Evolutionary conservation across 30 jellyfish, hydroid and myxozoan species (phyloP).

Genomic region (Pelagia noctiluca): DNA sequence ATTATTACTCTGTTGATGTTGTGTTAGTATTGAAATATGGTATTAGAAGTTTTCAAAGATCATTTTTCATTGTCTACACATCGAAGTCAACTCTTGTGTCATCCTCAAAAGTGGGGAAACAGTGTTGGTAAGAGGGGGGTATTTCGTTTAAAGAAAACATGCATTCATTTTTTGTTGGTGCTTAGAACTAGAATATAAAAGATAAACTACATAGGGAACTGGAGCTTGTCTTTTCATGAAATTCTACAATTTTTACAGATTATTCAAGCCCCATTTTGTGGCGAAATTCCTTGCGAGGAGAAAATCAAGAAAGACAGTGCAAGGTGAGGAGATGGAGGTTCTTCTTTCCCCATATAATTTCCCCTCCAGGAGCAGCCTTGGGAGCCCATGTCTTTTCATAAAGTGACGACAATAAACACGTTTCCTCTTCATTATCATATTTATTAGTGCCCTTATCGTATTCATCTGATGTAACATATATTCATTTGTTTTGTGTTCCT

Average conservation of each 20-base stretch:
- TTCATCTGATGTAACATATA: background rate
- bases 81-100: background rate
- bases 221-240: background rate
- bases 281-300: slow-evolving; percentile 90
- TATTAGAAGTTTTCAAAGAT: background rate
- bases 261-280: slow-evolving; percentile 98
- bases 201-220: background rate
- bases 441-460: background rate
- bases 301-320: slow-evolving; percentile 95
- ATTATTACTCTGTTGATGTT: no score
- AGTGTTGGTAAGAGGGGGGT: background rate
- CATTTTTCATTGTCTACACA: background rate
- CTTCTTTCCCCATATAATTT: background rate
- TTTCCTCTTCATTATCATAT: background rate
- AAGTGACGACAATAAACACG: background rate
- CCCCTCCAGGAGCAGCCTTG: background rate
- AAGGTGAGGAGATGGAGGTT: slow-evolving; percentile 65
- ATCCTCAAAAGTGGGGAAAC: background rate
- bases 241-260: slow-evolving; percentile 54
- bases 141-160: background rate
- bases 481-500: background rate
- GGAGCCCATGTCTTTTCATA: background rate
- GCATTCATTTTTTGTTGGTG: background rate
- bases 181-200: background rate
- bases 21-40: background rate